These are phyloP conservation scores for Thyatira batis DNA, from an alignment of 2,888 invertebrate genomes.

Conservation along the genomic window DNA sequence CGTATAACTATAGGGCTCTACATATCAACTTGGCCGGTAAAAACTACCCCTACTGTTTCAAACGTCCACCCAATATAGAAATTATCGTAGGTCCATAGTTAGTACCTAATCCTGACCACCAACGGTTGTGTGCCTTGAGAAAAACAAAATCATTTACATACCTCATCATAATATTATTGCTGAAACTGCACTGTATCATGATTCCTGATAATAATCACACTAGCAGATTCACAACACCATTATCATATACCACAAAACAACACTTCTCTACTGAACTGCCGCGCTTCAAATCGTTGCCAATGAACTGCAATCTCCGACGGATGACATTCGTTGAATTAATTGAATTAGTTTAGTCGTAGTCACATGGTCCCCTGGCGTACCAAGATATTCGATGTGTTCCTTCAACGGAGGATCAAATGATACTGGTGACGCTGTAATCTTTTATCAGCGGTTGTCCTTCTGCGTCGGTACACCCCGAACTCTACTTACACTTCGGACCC, in stretches of 20 bases:
- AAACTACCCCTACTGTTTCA: too few relatives aligned
- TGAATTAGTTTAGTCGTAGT: slow-evolving; percentile 43
- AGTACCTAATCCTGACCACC: too few relatives aligned
- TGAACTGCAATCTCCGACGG: slow-evolving; percentile 61
- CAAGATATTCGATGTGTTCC: slow-evolving; percentile 45
- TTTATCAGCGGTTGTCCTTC: slow-evolving; percentile 67
- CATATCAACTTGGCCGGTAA: too few relatives aligned
- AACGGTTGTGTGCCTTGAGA: too few relatives aligned
- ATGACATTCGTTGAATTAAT: slow-evolving; percentile 72
- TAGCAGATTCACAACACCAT: slow-evolving; percentile 17
- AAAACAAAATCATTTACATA: too few relatives aligned
- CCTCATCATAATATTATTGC: slow-evolving; percentile 43
- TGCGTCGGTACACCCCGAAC: slow-evolving; percentile 49
- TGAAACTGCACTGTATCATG: slow-evolving; percentile 15
- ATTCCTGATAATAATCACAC: slow-evolving; percentile 11
- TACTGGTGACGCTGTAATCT: slow-evolving; percentile 72
- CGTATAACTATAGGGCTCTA: too few relatives aligned
- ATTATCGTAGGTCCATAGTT: too few relatives aligned
- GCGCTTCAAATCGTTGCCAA: slow-evolving; percentile 12
- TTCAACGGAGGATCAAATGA: slow-evolving; percentile 63
- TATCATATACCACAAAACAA: slow-evolving; percentile 19
- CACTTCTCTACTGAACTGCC: slow-evolving; percentile 26
- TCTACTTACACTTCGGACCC: slow-evolving; percentile 30
- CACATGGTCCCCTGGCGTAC: neutral
- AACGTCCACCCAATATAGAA: too few relatives aligned